phyloP scores from a whole-genome alignment of 2,888 invertebrate genomes.

The Caenorhabditis imperialis region DNA sequence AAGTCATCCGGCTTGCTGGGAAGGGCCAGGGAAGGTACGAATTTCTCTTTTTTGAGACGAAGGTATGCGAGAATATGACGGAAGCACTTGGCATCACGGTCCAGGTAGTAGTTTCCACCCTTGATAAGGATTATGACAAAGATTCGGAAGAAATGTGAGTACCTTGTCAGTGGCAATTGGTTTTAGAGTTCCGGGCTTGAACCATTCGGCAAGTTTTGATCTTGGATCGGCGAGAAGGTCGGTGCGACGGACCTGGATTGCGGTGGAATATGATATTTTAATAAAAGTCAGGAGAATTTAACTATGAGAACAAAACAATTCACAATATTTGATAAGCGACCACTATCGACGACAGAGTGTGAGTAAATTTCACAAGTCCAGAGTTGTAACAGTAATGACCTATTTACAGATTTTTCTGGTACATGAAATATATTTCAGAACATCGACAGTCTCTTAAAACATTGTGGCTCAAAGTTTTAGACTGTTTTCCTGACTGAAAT shows the following conservation, averaged over 20 bases:
- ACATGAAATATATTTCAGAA: too few species aligned
- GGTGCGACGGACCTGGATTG: slow-evolving; percentile 71
- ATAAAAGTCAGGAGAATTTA: too few species aligned
- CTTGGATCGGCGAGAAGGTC: slow-evolving; percentile 76
- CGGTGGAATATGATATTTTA: too few species aligned
- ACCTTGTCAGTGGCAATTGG: slow-evolving; percentile 74
- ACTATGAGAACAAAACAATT: too few species aligned
- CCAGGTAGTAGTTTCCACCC: slow-evolving; percentile 90
- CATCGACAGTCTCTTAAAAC: too few species aligned
- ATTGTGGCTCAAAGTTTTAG: too few species aligned
- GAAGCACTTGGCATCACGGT: slow-evolving; percentile 97
- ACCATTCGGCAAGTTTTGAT: slow-evolving; percentile 76
- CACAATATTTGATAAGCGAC: too few species aligned
- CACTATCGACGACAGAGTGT: too few species aligned
- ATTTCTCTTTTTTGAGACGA: slow-evolving; percentile 85
- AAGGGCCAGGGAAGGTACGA: slow-evolving; percentile 74
- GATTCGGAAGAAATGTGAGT: neutral
- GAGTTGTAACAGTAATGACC: too few species aligned
- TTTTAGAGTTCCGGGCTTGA: slow-evolving; percentile 71
- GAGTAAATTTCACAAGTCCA: too few species aligned
- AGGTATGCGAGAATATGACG: slow-evolving; percentile 96
- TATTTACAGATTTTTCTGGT: too few species aligned
- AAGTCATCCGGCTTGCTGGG: slow-evolving; percentile 78
- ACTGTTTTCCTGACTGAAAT: too few species aligned
- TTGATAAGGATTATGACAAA: slow-evolving; percentile 4